Base-by-base conservation (phyloP, 2,888 invertebrate species). In the Lasioglossum malachurum region DNA sequence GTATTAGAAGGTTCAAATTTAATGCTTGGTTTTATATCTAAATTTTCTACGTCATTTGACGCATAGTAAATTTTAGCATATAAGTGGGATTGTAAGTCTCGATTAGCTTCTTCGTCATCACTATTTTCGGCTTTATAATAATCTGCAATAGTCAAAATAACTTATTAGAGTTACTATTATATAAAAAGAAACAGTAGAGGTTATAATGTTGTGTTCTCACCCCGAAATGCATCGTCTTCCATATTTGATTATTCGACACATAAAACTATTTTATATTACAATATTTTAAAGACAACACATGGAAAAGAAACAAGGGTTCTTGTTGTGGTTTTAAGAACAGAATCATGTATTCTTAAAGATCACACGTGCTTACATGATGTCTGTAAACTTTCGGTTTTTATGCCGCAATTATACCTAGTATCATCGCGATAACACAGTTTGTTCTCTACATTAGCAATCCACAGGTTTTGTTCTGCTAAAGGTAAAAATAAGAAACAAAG, bases 31-130 rank as follows among this genome's bases (percentile, higher is more conserved):
- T 78, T 80, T n/a, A 31, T 2, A 57, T 86, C 75, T 19, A 46
- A 12, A 53, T n/a, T 73, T 1, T n/a, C 31, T 19, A 57, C 12
- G 7, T 67, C 7, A 10, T 41, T 69, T 1, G 83, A 60, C 0
- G 91, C 86, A 60, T 93, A 93, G 87, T 95, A 92, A 84, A 95
- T 93, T 78, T 93, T 88, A 1, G 93, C 93, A 60, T 95, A 95
- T 0, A 95, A 87, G 57, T 91, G 87, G 5, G 93, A 89, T 77
- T 94, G 94, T 67, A 94, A 19, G 64, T 94, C 93, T 64, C 75
- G 80, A 19, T 89, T 90, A 14, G 80, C 46, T 49, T 88, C 88
- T 23, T 87, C 89, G 4, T 91, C 91, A 0, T 89, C 87, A 0
- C 78, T 76, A 31, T 89, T 87, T 10, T 91, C 87, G 5, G 69